phyloP scores from a whole-genome alignment of 2,888 invertebrate genomes.

The Hartigia nigra region DNA sequence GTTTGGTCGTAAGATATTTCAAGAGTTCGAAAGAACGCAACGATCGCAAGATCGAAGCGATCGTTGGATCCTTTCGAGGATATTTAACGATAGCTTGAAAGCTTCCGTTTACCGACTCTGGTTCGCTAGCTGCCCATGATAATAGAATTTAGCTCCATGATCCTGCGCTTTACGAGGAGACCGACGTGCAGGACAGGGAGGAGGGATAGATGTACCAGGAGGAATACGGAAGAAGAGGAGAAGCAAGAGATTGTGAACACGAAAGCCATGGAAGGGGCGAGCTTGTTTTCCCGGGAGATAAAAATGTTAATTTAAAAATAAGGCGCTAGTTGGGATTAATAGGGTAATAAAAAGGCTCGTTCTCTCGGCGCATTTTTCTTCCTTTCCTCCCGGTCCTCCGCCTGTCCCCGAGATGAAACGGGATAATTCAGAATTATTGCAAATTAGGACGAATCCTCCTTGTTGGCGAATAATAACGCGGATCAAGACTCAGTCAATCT shows the following conservation, averaged over 20 bases:
- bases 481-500: not conserved
- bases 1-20: not conserved
- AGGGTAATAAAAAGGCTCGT: constrained; percentile 60
- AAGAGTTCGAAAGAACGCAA: not conserved
- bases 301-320: constrained; percentile 65
- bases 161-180: constrained; percentile 57
- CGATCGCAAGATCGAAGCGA: not conserved
- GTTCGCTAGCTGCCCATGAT: constrained; percentile 49
- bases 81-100: constrained; percentile 53
- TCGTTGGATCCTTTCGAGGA: not conserved
- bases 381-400: constrained; percentile 29
- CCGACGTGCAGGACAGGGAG: constrained; percentile 16
- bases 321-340: constrained; percentile 63
- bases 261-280: constrained; percentile 29
- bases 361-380: constrained; percentile 45
- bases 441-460: constrained; percentile 48
- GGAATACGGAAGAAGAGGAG: constrained; percentile 9
- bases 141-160: constrained; percentile 60
- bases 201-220: constrained; percentile 1
- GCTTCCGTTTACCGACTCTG: constrained; percentile 53
- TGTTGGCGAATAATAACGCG: constrained; percentile 51
- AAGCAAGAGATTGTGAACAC: not conserved
- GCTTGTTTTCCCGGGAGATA: constrained; percentile 60
- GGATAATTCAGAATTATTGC: constrained; percentile 57
- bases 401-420: constrained; percentile 39